phyloP scores from a whole-genome alignment of 2,113 vertebrate species.

The Podiceps cristatus region DNA sequence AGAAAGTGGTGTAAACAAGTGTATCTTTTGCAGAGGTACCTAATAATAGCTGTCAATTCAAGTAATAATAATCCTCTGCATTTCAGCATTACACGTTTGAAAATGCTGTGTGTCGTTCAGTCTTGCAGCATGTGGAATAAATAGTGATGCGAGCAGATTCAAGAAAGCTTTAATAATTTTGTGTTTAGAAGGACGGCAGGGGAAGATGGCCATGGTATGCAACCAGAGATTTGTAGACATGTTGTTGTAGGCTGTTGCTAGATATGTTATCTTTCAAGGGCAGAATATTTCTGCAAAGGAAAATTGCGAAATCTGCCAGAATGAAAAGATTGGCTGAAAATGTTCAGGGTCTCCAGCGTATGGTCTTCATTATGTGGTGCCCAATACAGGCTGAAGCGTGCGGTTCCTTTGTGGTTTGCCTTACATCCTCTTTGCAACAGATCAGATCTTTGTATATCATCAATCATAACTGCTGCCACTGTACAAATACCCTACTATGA shows the following conservation, averaged over 20 bases:
- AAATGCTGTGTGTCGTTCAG: conserved; percentile 27
- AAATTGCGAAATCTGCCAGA: conserved; percentile 59
- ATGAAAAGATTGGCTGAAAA: conserved; percentile 37
- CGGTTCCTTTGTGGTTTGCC: conserved; percentile 74
- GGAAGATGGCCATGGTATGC: neutral
- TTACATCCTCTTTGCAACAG: conserved; percentile 71
- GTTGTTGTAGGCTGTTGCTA: conserved; percentile 13
- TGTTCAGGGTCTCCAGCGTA: conserved; percentile 15
- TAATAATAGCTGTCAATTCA: conserved; percentile 50
- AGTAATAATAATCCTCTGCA: conserved; percentile 29
- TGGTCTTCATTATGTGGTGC: conserved; percentile 14
- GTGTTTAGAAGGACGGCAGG: neutral
- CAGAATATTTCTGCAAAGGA: conserved; percentile 65
- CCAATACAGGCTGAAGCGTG: conserved; percentile 30
- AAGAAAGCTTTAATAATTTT: conserved; percentile 23
- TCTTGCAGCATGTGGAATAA: neutral
- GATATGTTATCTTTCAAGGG: conserved; percentile 61
- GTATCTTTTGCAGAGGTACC: conserved; percentile 5
- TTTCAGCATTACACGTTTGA: conserved; percentile 11
- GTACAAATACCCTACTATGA: conserved; percentile 23
- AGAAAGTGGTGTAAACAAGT: neutral
- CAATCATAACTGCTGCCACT: conserved; percentile 63
- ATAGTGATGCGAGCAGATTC: neutral
- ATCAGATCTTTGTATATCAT: conserved; percentile 53
- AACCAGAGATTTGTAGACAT: neutral